Evolutionary conservation across 2,888 invertebrate genomes (phyloP).

Genomic region (Copidosoma aretas): DNA sequence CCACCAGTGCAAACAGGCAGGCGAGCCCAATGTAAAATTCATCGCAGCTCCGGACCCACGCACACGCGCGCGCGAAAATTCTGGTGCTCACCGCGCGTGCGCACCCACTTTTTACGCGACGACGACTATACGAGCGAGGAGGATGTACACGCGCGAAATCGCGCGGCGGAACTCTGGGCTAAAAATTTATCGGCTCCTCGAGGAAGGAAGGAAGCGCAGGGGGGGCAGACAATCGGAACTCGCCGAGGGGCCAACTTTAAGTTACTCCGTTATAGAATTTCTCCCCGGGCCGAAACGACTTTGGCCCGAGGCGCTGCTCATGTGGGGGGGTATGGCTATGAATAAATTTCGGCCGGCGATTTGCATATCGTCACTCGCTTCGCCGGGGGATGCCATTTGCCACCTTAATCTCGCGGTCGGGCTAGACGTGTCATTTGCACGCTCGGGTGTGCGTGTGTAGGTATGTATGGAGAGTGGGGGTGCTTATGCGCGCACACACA

Average conservation of each 20-base stretch:
- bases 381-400: neutral
- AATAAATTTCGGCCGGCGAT: constrained; percentile 54
- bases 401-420: constrained; percentile 20
- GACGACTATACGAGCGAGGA: constrained; percentile 24
- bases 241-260: constrained; percentile 27
- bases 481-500: neutral
- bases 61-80: neutral
- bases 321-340: constrained; percentile 48
- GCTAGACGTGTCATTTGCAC: neutral
- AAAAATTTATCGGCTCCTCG: neutral
- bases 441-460: neutral
- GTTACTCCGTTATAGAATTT: constrained; percentile 46
- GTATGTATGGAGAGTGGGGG: no score
- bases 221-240: constrained; percentile 3
- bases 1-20: no score
- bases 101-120: constrained; percentile 2
- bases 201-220: neutral
- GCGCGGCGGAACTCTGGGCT: neutral
- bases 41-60: neutral
- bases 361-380: constrained; percentile 48
- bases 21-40: no score
- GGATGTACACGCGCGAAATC: neutral
- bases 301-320: constrained; percentile 43
- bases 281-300: constrained; percentile 35
- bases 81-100: neutral